Conservation (phyloP, 2,113 vertebrate species). For the Corydoras maculifer region DNA sequence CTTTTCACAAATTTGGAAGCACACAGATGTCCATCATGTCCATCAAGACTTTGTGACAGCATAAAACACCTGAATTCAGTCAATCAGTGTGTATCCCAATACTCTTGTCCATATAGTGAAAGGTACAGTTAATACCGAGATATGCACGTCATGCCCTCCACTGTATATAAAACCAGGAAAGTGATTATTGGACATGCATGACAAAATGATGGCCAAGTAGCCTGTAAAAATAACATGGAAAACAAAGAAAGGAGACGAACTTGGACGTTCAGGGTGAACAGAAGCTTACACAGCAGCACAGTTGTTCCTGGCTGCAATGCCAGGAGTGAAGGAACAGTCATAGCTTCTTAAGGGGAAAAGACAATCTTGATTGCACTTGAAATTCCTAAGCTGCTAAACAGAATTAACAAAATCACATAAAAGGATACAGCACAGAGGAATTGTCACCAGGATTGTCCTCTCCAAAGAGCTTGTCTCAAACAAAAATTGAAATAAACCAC, state of each 20-base stretch:
- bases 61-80: too few species aligned
- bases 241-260: constrained; percentile 55
- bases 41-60: too few species aligned
- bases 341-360: constrained; percentile 59
- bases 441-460: constrained; percentile 53
- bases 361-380: constrained; percentile 53
- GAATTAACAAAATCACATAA: background rate
- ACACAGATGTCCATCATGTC: too few species aligned
- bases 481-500: constrained; percentile 17
- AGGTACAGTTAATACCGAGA: constrained; percentile 58
- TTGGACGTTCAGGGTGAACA: constrained; percentile 54
- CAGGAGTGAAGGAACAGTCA: constrained; percentile 55
- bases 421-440: background rate
- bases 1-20: too few species aligned
- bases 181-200: constrained; percentile 2
- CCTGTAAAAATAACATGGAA: constrained; percentile 42
- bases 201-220: constrained; percentile 45
- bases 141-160: constrained; percentile 50
- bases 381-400: constrained; percentile 4
- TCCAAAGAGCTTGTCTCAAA: constrained; percentile 60
- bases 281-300: constrained; percentile 68
- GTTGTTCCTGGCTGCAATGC: constrained; percentile 43
- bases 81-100: too few species aligned
- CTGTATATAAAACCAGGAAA: constrained; percentile 49
- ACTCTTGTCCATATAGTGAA: constrained; percentile 27